Evolutionary conservation across 2,888 invertebrate species (phyloP).

Genomic region (Dicyrtomina minuta): DNA sequence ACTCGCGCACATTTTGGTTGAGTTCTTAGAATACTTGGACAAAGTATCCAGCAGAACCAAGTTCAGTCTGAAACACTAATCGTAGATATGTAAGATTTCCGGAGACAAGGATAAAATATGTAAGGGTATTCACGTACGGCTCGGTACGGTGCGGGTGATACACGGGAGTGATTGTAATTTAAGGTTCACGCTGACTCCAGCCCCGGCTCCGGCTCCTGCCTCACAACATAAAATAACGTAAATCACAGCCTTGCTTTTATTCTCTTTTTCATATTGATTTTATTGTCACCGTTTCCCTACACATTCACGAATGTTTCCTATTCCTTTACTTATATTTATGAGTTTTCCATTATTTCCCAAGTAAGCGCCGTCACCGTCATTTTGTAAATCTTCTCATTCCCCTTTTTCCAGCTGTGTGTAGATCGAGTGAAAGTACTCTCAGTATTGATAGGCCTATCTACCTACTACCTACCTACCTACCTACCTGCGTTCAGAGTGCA

Average conservation of each 20-base stretch:
- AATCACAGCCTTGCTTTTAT: conserved; percentile 16
- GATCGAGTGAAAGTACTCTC: background rate
- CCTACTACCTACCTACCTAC: background rate
- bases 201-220: too few species aligned
- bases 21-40: too few species aligned
- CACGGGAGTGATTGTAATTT: background rate
- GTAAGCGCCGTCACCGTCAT: conserved; percentile 22
- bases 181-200: too few species aligned
- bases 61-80: too few species aligned
- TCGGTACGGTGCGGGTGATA: too few species aligned
- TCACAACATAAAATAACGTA: conserved; percentile 2
- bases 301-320: conserved; percentile 23
- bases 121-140: too few species aligned
- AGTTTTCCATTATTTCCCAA: conserved; percentile 32
- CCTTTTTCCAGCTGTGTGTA: background rate
- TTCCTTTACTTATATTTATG: conserved; percentile 28
- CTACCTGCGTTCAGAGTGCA: too few species aligned
- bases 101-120: too few species aligned
- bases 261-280: conserved; percentile 26
- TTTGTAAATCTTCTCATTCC: conserved; percentile 29
- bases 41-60: too few species aligned
- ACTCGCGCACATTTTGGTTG: too few species aligned
- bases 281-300: conserved; percentile 27
- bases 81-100: too few species aligned
- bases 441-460: too few species aligned